Evolutionary conservation across 2,113 vertebrate genomes (phyloP), one percentile per base, ranked within the genome.

Genomic region (Monarcha castaneiventris): DNA sequence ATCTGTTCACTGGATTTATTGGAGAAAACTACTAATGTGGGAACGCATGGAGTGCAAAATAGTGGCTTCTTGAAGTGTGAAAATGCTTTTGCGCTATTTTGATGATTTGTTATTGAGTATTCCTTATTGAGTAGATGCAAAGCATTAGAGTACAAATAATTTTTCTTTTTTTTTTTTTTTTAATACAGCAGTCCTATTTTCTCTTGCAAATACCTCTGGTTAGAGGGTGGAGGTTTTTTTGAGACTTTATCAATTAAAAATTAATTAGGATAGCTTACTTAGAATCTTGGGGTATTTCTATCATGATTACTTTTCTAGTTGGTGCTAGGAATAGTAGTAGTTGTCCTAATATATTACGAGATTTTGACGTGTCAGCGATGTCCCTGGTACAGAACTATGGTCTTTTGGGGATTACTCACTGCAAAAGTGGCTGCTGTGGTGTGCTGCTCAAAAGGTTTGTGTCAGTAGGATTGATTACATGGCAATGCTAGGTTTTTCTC

Each of bases 351-450:
- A 20, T 5, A 4, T 9, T 0, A 3, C 7, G 11, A 14, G 12
- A 43, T 15, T 58, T 62, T 41, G 25, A 11, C 0, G 0, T 41
- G 16, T 52, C 8, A 5, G 9, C 44, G 33, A 16, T 41, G 13
- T 7, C 4, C 7, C 7, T 8, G 2, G 16, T 67, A 55, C 25
- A 46, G n/a, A 69, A 1, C 12, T 18, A 1, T 3, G 3, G 3
- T 43, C 3, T 66, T 76, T 55, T 35, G 23, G 71, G 32, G 27
- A 20, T 44, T 29, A 7, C 3, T 30, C 2, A 1, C 23, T n/a
- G 17, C 19, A 55, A 3, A 74, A 84, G 29, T 43, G 27, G 16
- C 35, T 75, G 5, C 54, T 4, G 1, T 9, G 18, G 23, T 80
- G 19, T 56, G 52, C 29, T 76, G 44, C n/a, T 55, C 8, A 3